Base-by-base conservation (phyloP, 1,140 invertebrate species). In the Conus ventricosus region DNA sequence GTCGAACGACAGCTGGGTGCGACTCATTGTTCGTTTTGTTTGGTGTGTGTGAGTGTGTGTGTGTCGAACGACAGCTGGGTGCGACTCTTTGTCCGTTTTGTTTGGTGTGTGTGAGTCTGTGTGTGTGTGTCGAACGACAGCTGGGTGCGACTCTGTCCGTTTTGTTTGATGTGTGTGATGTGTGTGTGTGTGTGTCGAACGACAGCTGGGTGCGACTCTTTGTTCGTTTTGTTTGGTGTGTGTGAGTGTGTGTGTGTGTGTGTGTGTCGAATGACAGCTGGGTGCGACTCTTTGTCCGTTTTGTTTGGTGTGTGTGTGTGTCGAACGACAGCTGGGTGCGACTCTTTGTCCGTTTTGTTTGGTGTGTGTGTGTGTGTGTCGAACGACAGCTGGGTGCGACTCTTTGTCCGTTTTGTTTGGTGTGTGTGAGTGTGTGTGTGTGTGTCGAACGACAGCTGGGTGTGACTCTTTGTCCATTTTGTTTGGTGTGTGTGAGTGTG, bases 381-480 rank as follows among this genome's bases (percentile, higher is more conserved):
- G 94, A 95, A 84, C 81, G 92, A 27, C 93, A 93, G 91, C 88
- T 94, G 51, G 93, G 93, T 94, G 11, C 39, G 39, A 39, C 39
- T 39, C 39, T 39, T 39, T 39, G 39, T 39, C 39, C 3, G 39
- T 39, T 39, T 39, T 39, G 39, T 39, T 39, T 39, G 88, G 89
- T 84, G 54, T 85, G 23, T 25, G 78, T 51, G 78, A 2, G 13
- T 81, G 25, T 39, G 78, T 39, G 27, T 81, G 39, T n/a, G 20
- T n/a, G n/a, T n/a, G 90, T 95, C 17, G 94, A 95, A 84, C 81
- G 92, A 27, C 93, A 93, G 91, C 88, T 94, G 51, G 93, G 93
- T 94, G 11, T 3, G 39, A 39, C 39, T 39, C 39, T 39, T 39
- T 39, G 39, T 39, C 39, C 3, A 3, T 39, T 39, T 39, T 39